Evolutionary conservation across 1,140 invertebrate species (phyloP), one percentile per base, ranked within the genome.

Genomic region (Oscheius sp.): DNA sequence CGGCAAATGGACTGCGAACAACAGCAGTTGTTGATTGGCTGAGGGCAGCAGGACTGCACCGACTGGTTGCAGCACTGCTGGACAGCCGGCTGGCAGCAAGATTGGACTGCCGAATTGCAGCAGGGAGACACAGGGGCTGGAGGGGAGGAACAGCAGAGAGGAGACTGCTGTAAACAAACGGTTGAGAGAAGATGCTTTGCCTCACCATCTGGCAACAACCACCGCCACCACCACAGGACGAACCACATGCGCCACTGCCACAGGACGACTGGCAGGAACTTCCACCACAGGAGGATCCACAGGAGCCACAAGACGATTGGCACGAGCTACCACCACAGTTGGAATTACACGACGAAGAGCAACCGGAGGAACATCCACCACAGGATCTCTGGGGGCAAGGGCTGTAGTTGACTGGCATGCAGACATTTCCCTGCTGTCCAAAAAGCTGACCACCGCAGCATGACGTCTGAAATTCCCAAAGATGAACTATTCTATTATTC

Each of bases 381-480:
- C 49, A 55, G n/a, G n/a, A n/a, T n/a, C n/a, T n/a, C n/a, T n/a
- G n/a, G n/a, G n/a, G n/a, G n/a, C n/a, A n/a, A 26, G 49, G 49
- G 23, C 7, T 13, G 49, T 55, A 55, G 49, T 55, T 55, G 23
- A 55, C 28, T 23, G 49, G 49, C 49, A 55, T 55, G 23, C 49
- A 55, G 49, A 55, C 28, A 23, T 55, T 55, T 15, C 49, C 49
- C 49, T 55, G 49, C 23, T 55, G 49, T 7, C 49, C 49, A 26
- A 55, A 55, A 23, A 55, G 49, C 49, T 55, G 49, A 13, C 49
- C 49, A 55, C 49, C 49, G 28, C 49, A 55, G 23, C 49, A 55
- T 15, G 49, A 55, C 7, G 49, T 10, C 10, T 42, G 10, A 42
- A 42, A n/a, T 10, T n/a, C 38, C 38, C n/a, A 42, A 42, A n/a